Base-by-base conservation (phyloP, 2,888 invertebrate genomes). In the Artemia sp. region DNA sequence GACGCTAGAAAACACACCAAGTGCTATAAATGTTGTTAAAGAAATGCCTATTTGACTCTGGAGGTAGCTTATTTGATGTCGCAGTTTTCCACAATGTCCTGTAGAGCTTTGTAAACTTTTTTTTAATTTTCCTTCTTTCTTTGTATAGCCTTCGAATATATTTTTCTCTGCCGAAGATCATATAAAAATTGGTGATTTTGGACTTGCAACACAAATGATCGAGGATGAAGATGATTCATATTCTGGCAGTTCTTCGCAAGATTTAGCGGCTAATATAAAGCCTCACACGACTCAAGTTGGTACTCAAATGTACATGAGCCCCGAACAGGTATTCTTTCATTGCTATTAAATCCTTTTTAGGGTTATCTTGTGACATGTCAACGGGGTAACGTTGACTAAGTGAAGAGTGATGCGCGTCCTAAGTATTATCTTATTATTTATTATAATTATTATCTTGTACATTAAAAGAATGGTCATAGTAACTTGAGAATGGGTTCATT, bases 101-200 rank as follows among this genome's bases (percentile, higher is more conserved):
- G 2, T 52, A 8, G n/a, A 19, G 14, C 64, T 51, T 69, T 51
- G 24, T 51, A 53, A 38, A 38, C 38, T 38, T 38, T 38, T 5
- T 38, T 38, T 38, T 3, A 38, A 5, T 71, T 51, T 67, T 67
- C 67, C 7, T 67, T 69, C 68, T 71, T 70, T 71, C 38, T 67
- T 58, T 72, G 80, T 81, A 73, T 77, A 86, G 85, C 91, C 92
- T 0, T 89, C 90, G 72, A 92, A 92, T 77, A 91, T 92, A 75
- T 92, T 97, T 80, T 96, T 97, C 79, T 89, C 93, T 0, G 83
- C 86, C 73, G 91, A 94, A 78, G 90, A 90, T 1, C 83, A 85
- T 75, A 86, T 97, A 10, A 97, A 97, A 82, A 90, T 98, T 70
- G 97, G 97, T 0, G 97, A 98, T 81, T 97, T 98, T 80, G 97